Percentiles rank a stretch among this genome's conserved stretches.
Evolutionary conservation across 2,113 vertebrate species (phyloP).

Genomic region (Pitta sordida): DNA sequence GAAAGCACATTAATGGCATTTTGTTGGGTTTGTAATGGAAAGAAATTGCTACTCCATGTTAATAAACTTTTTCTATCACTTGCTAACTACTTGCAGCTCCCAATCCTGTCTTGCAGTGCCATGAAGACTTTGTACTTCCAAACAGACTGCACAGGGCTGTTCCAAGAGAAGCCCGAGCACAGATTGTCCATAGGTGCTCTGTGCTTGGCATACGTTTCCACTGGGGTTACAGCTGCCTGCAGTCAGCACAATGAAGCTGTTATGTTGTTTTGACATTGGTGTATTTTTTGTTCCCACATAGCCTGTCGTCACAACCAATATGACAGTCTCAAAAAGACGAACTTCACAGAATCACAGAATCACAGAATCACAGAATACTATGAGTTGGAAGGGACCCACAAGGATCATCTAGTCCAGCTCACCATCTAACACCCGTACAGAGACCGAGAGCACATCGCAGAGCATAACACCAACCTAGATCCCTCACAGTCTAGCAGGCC

Average conservation of each 20-base stretch:
- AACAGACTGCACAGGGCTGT: background rate
- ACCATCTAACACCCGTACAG: too few relatives aligned
- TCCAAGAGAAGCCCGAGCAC: background rate
- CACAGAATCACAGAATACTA: too few relatives aligned
- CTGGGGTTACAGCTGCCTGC: background rate
- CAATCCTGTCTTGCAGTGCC: background rate
- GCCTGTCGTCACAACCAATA: slow-evolving; percentile 22
- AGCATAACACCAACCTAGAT: too few relatives aligned
- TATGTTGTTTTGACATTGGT: background rate
- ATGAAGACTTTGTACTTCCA: slow-evolving; percentile 54
- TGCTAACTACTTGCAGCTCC: slow-evolving; percentile 57
- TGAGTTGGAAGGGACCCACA: too few relatives aligned
- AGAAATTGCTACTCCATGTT: slow-evolving; percentile 48
- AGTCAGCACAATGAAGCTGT: background rate
- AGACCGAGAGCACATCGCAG: too few relatives aligned
- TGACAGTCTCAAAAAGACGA: background rate
- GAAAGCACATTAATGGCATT: slow-evolving; percentile 45
- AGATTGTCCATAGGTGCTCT: background rate
- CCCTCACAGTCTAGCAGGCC: too few relatives aligned
- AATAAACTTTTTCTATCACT: slow-evolving; percentile 51
- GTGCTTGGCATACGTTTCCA: background rate
- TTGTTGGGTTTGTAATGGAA: slow-evolving; percentile 51
- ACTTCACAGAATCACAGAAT: too few relatives aligned
- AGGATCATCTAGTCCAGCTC: too few relatives aligned
- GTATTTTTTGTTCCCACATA: slow-evolving; percentile 23